Percentiles rank a stretch among this genome's conserved stretches.
Conservation (phyloP, 2,113 vertebrate genomes). For the Petaurus breviceps region DNA sequence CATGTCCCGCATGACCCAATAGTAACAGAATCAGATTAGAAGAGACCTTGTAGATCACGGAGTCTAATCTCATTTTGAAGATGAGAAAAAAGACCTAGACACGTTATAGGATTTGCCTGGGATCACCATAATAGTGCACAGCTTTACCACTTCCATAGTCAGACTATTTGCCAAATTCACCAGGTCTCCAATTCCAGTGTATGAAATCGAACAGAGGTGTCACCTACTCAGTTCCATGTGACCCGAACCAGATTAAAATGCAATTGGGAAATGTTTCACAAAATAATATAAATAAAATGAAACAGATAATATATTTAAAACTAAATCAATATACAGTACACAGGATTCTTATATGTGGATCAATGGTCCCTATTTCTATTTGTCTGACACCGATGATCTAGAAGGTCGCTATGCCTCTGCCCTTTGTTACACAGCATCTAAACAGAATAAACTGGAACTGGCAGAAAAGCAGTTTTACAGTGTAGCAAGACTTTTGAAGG, state of each 20-base stretch:
- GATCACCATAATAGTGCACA: conserved; percentile 71
- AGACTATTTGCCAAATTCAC: conserved; percentile 80
- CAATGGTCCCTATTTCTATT: background rate
- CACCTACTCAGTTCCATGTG: background rate
- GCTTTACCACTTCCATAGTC: conserved; percentile 84
- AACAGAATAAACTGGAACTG: conserved; percentile 92
- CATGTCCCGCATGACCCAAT: background rate
- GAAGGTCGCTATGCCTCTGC: conserved; percentile 92
- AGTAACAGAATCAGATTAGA: background rate
- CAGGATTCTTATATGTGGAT: background rate
- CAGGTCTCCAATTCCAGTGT: conserved; percentile 82
- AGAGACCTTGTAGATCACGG: background rate
- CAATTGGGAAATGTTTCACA: background rate
- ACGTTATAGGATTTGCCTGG: background rate
- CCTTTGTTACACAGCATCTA: conserved; percentile 86
- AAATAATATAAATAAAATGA: background rate
- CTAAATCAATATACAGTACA: background rate
- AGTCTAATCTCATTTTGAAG: background rate
- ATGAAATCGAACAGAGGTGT: conserved; percentile 28
- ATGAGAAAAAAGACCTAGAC: background rate
- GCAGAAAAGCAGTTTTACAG: conserved; percentile 88
- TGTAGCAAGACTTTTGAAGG: conserved; percentile 84
- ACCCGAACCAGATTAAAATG: background rate
- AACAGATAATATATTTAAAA: background rate
- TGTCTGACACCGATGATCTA: conserved; percentile 56